Evolutionary conservation across 2,888 invertebrate genomes (phyloP).

Genomic region (Eulithis testata): DNA sequence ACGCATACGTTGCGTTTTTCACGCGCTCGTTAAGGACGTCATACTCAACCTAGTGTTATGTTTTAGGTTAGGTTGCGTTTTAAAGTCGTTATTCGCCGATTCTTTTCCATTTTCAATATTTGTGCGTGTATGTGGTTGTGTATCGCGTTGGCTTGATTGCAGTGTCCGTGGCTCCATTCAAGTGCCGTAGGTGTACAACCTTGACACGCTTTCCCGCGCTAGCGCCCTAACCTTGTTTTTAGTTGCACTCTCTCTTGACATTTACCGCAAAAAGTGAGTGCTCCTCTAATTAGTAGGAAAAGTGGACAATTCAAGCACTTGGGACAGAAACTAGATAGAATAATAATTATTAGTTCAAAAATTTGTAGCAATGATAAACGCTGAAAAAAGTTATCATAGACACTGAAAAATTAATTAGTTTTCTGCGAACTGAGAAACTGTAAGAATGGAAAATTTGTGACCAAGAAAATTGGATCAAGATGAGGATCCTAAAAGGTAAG

Average conservation of each 20-base stretch:
- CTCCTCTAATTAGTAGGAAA: conserved; percentile 60
- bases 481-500: conserved; percentile 70
- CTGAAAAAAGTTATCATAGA: conserved; percentile 15
- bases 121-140: conserved; percentile 49
- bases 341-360: conserved; percentile 4
- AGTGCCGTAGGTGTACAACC: conserved; percentile 67
- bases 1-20: conserved; percentile 47
- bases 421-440: conserved; percentile 30
- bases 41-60: conserved; percentile 56
- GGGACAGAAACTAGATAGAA: background rate
- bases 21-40: conserved; percentile 43
- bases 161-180: conserved; percentile 68
- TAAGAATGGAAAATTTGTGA: conserved; percentile 64
- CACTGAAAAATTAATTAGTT: conserved; percentile 16
- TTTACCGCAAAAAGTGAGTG: conserved; percentile 69
- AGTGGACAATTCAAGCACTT: conserved; percentile 20
- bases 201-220: conserved; percentile 83
- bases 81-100: conserved; percentile 28
- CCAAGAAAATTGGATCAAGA: conserved; percentile 61
- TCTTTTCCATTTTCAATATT: conserved; percentile 35
- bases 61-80: conserved; percentile 59
- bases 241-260: conserved; percentile 77
- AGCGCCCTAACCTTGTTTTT: conserved; percentile 74
- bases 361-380: conserved; percentile 17
- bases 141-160: conserved; percentile 59